Conservation (phyloP, 2,113 vertebrate species). For the Antechinus flavipes region DNA sequence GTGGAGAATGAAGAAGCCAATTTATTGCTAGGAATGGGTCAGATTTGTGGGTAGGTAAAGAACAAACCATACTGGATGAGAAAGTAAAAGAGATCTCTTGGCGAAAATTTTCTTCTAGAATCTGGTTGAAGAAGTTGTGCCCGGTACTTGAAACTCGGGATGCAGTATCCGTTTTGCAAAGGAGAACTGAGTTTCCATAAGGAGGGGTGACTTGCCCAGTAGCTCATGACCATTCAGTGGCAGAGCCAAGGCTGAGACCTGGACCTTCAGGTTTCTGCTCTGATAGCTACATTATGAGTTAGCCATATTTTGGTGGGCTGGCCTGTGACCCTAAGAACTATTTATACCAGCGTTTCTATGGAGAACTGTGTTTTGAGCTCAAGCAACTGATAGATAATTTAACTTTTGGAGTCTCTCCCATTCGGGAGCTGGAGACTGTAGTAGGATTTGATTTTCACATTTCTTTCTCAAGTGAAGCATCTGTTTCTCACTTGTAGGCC, state of each 20-base stretch:
- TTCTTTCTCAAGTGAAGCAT: conserved; percentile 8
- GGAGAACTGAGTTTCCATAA: not conserved
- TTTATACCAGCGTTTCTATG: conserved; percentile 17
- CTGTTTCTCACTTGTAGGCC: conserved; percentile 21
- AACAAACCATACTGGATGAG: not conserved
- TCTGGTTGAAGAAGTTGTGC: not conserved
- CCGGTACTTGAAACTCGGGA: not conserved
- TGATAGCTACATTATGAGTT: not conserved
- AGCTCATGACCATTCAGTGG: not conserved
- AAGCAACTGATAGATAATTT: not conserved
- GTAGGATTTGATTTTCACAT: conserved; percentile 49
- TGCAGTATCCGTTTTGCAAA: not conserved
- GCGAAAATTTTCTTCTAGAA: not conserved
- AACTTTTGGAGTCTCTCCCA: not conserved
- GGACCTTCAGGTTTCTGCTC: not conserved
- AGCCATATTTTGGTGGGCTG: not conserved
- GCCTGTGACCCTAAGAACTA: not conserved
- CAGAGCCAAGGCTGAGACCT: not conserved
- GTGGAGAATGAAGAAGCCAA: not conserved
- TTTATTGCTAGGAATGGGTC: not conserved
- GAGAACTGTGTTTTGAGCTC: not conserved
- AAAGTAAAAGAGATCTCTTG: not conserved
- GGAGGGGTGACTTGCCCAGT: not conserved
- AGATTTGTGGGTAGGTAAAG: not conserved
- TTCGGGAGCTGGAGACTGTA: conserved; percentile 6